Evolutionary conservation across 2,113 vertebrate species (phyloP).

Genomic region (Myotis lucifugus): DNA sequence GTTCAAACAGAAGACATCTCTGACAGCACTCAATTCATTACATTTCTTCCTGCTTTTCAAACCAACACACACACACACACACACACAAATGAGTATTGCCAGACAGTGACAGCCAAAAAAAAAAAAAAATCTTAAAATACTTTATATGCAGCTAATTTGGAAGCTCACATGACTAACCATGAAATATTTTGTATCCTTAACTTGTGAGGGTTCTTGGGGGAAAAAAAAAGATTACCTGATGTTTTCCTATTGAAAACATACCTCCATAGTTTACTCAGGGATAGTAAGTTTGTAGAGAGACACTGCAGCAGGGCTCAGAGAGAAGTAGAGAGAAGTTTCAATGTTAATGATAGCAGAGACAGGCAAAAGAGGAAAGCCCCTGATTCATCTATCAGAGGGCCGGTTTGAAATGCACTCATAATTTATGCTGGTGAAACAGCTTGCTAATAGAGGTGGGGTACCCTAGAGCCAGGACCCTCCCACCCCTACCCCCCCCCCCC

Average conservation of each 20-base stretch:
- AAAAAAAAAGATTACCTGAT: slow-evolving; percentile 49
- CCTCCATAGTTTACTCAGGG: background rate
- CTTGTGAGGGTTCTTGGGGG: slow-evolving; percentile 41
- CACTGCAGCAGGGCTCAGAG: background rate
- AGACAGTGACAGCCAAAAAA: slow-evolving; percentile 80
- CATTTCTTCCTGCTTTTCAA: slow-evolving; percentile 92
- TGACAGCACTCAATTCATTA: slow-evolving; percentile 95
- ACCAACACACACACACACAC: slow-evolving; percentile 84
- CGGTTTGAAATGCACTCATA: slow-evolving; percentile 69
- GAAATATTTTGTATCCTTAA: slow-evolving; percentile 75
- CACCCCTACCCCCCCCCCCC: too few species aligned
- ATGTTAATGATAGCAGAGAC: slow-evolving; percentile 35
- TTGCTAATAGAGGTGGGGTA: slow-evolving; percentile 59
- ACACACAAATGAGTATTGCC: slow-evolving; percentile 84
- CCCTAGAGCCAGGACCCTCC: background rate
- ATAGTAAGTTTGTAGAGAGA: slow-evolving; percentile 61
- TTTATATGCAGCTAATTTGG: slow-evolving; percentile 84
- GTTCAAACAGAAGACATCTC: slow-evolving; percentile 91
- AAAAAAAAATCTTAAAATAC: slow-evolving; percentile 84
- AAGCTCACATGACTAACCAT: slow-evolving; percentile 82
- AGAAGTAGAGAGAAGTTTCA: slow-evolving; percentile 57
- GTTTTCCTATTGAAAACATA: slow-evolving; percentile 35
- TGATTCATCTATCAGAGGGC: slow-evolving; percentile 53
- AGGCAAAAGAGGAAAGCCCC: slow-evolving; percentile 29
- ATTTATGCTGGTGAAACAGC: slow-evolving; percentile 69